A percentile compares a stretch with the other conserved stretches of the same genome.
Evolutionary conservation across 2,113 vertebrate species (phyloP).

Genomic region (Scomber scombrus): DNA sequence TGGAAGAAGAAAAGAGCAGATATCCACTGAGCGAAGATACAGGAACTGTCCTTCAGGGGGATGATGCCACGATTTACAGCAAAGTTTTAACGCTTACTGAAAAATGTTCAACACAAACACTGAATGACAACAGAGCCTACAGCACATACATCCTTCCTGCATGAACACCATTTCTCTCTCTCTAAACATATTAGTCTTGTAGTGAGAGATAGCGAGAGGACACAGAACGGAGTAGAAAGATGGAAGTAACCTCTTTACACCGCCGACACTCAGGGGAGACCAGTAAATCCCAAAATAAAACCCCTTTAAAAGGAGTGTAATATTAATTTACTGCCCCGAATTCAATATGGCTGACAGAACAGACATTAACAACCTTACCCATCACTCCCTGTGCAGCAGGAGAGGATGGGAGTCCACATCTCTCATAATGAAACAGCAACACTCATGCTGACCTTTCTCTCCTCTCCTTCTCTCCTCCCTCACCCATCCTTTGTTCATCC

Average conservation of each 20-base stretch:
- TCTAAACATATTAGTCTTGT: conserved; percentile 73
- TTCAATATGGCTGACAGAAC: conserved; percentile 79
- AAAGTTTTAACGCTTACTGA: conserved; percentile 36
- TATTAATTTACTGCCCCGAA: conserved; percentile 83
- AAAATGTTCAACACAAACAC: conserved; percentile 61
- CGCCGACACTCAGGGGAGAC: conserved; percentile 71
- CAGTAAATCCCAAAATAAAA: conserved; percentile 81
- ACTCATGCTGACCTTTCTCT: conserved; percentile 77
- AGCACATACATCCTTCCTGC: conserved; percentile 46
- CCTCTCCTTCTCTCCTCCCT: conserved; percentile 32
- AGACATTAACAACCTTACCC: conserved; percentile 74
- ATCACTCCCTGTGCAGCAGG: conserved; percentile 69
- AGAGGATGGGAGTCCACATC: conserved; percentile 62
- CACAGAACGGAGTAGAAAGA: conserved; percentile 49
- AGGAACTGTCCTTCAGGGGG: conserved; percentile 52
- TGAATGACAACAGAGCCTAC: conserved; percentile 65
- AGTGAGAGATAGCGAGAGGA: conserved; percentile 49
- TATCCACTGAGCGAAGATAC: background rate
- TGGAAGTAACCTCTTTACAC: conserved; percentile 79
- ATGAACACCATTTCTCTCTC: conserved; percentile 44
- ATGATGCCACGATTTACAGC: conserved; percentile 42
- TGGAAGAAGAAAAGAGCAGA: conserved; percentile 1
- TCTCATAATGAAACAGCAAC: conserved; percentile 76
- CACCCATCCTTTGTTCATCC: conserved; percentile 33
- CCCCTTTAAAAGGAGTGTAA: conserved; percentile 72